phyloP scores from a whole-genome alignment of 2,888 invertebrate genomes.

The Arge pagana region DNA sequence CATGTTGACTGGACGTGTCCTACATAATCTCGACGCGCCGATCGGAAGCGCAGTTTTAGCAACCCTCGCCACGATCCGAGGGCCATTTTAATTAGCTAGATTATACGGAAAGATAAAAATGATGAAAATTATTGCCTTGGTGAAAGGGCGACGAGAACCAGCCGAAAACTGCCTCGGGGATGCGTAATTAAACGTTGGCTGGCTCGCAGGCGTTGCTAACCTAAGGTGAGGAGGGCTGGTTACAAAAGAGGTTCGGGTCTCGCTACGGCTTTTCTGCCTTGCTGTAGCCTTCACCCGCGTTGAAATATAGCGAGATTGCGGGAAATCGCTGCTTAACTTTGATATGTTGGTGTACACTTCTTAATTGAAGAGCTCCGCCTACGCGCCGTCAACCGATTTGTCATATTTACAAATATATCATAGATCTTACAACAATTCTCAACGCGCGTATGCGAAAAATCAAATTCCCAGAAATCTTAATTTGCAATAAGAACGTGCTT shows the following conservation, averaged over 20 bases:
- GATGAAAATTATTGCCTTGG: conserved; percentile 59
- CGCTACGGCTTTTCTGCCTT: too few relatives aligned
- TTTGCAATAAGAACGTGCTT: too few relatives aligned
- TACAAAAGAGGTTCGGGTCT: neutral
- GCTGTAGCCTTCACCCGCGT: too few relatives aligned
- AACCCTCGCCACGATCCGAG: conserved; percentile 53
- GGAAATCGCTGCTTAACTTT: conserved; percentile 24
- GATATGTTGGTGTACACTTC: conserved; percentile 19
- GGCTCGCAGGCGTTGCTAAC: conserved; percentile 38
- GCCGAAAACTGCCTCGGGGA: conserved; percentile 36
- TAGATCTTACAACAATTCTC: too few relatives aligned
- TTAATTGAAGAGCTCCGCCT: conserved; percentile 20
- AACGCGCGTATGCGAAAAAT: too few relatives aligned
- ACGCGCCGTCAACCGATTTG: too few relatives aligned
- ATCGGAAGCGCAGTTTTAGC: conserved; percentile 36
- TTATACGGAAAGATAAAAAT: conserved; percentile 58
- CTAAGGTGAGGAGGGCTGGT: conserved; percentile 8
- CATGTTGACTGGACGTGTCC: too few relatives aligned
- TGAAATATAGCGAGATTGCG: conserved; percentile 21
- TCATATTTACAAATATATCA: too few relatives aligned
- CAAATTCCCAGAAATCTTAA: too few relatives aligned
- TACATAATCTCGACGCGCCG: too few relatives aligned
- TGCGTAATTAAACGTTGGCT: conserved; percentile 55
- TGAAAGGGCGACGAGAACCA: conserved; percentile 47
- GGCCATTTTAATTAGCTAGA: conserved; percentile 58